Percentiles rank a stretch among this genome's conserved stretches.
phyloP scores from a whole-genome alignment of 1,140 invertebrate genomes.

The Solen grandis region DNA sequence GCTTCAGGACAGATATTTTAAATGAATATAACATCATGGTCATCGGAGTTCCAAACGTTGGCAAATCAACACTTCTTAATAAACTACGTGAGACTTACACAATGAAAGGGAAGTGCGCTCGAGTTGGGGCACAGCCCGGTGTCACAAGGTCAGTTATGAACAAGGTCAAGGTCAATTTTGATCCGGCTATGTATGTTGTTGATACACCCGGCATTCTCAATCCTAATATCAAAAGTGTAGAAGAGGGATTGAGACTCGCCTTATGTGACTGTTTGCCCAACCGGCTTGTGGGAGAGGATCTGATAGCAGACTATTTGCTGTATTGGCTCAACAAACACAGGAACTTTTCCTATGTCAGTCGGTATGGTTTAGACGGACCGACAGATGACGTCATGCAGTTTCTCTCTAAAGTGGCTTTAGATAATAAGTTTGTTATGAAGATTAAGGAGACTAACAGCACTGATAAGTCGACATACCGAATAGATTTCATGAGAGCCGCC shows the following conservation, averaged over 20 bases:
- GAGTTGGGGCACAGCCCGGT: constrained; percentile 92
- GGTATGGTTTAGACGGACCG: constrained; percentile 81
- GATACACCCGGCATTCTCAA: constrained; percentile 97
- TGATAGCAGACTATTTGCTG: constrained; percentile 96
- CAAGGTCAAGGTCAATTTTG: constrained; percentile 89
- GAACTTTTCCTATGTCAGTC: constrained; percentile 81
- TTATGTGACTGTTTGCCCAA: constrained; percentile 92
- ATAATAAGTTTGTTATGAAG: constrained; percentile 68
- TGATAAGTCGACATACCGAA: constrained; percentile 61
- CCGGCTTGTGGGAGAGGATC: constrained; percentile 90
- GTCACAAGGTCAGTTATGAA: constrained; percentile 92
- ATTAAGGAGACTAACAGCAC: constrained; percentile 50
- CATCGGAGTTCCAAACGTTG: constrained; percentile 98
- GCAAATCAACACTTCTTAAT: constrained; percentile 98
- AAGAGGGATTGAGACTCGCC: constrained; percentile 93
- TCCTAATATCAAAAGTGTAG: constrained; percentile 87
- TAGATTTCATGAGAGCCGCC: constrained; percentile 77
- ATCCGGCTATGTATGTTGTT: constrained; percentile 92
- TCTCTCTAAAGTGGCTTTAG: constrained; percentile 71
- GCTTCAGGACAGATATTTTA: constrained; percentile 86
- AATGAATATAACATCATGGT: constrained; percentile 92
- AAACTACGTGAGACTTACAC: constrained; percentile 88
- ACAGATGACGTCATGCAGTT: constrained; percentile 81
- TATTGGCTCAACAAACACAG: constrained; percentile 93
- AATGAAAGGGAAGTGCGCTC: constrained; percentile 86